Evolutionary conservation across 2,113 vertebrate genomes (phyloP), one percentile per base, ranked within the genome.

Genomic region (Corythornis cristatus): DNA sequence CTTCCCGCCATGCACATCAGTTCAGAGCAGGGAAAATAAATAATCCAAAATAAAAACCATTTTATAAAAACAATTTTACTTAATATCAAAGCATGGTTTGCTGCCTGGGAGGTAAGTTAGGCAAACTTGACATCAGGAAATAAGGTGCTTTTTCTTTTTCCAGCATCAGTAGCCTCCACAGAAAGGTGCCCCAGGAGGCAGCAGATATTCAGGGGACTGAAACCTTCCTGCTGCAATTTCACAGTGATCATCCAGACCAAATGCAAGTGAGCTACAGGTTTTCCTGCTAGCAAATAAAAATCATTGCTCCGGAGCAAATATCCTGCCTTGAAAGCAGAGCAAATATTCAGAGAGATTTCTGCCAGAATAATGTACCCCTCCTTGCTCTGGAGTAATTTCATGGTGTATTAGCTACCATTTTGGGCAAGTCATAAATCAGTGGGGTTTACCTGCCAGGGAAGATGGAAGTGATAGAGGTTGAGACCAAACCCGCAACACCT

Each of bases 171-270:
- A 82, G 50, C 40, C 54, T 67, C 48, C 62, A 61, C 58, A 67
- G 48, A 66, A 61, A 40, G 40, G 35, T 10, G 1, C 51, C 33
- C 46, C 3, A 0, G 2, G 76, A 84, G 33, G 60, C 9, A 2
- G 46, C 3, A 3, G 77, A 66, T 51, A 60, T 71, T 81, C 48
- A 43, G 31, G 70, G 86, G 65, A 84, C 53, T 0, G 2, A 90
- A 93, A 90, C 57, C 56, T 64, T 80, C 42, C 64, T 60, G 40
- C 83, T 78, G 73, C 61, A 83, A 93, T 96, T 93, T 96, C 94
- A 90, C 89, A 77, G 83, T 1, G 22, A 71, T 83, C 76, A 83
- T 64, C 73, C 53, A 53, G 68, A 77, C 73, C 65, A 50, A 66
- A 86, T 2, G 3, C 20, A 29, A 71, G 43, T 3, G 15, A 93